Evolutionary conservation across 1,140 invertebrate genomes (phyloP).

Genomic region (Melanaphis sacchari): DNA sequence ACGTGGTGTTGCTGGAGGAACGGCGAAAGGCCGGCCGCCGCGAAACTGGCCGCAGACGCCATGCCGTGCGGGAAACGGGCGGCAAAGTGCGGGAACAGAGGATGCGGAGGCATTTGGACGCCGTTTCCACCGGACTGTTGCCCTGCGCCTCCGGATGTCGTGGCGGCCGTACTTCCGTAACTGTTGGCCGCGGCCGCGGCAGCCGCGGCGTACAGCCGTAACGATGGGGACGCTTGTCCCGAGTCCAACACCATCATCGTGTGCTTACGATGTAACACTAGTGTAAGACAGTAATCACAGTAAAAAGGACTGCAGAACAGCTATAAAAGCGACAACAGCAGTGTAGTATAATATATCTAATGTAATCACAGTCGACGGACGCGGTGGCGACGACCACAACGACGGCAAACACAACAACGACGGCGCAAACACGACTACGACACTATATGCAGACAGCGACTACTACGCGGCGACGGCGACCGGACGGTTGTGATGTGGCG

Average conservation of each 20-base stretch:
- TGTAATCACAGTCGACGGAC: background rate
- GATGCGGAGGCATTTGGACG: constrained; percentile 59
- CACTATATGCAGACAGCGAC: background rate
- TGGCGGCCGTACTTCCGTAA: constrained; percentile 28
- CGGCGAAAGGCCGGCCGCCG: constrained; percentile 56
- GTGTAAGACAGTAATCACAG: too few relatives aligned
- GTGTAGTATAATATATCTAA: background rate
- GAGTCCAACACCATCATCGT: constrained; percentile 60
- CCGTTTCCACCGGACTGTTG: constrained; percentile 43
- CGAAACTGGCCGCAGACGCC: constrained; percentile 57
- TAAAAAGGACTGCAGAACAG: background rate
- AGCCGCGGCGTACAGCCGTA: constrained; percentile 60
- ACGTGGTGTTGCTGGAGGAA: constrained; percentile 59
- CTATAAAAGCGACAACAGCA: background rate
- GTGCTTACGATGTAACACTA: background rate
- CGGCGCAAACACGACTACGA: background rate
- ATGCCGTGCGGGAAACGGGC: constrained; percentile 58
- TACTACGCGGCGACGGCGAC: background rate
- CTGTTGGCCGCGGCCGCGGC: constrained; percentile 59
- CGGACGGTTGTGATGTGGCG: background rate
- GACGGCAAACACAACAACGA: background rate
- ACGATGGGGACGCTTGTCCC: constrained; percentile 59
- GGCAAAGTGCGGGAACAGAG: constrained; percentile 60
- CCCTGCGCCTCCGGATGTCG: constrained; percentile 44
- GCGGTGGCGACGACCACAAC: background rate